A percentile compares a stretch with the other conserved stretches of the same genome.
These are phyloP conservation scores for Himalopsyche kuldschensis DNA, from an alignment of 2,888 invertebrate genomes.

Conservation along the genomic window DNA sequence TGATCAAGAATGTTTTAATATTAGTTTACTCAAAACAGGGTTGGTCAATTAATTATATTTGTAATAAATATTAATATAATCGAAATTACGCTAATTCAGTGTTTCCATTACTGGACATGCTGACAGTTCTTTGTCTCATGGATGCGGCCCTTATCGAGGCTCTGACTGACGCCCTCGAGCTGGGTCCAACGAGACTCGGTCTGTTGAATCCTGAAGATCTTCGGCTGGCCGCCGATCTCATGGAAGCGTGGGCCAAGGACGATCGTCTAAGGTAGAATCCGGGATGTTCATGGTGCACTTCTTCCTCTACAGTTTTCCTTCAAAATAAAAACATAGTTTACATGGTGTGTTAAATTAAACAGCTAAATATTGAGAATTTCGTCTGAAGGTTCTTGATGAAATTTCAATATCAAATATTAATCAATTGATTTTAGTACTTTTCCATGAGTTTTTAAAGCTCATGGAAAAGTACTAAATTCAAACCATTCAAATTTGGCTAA, in stretches of 20 bases:
- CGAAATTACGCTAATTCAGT: background rate
- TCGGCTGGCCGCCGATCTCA: constrained; percentile 33
- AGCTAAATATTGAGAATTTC: no score
- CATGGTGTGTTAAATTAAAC: no score
- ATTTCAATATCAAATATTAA: no score
- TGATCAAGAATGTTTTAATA: background rate
- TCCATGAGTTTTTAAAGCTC: no score
- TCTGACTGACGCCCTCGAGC: constrained; percentile 49
- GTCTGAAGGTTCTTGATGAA: no score
- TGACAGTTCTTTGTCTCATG: constrained; percentile 14
- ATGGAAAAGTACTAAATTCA: no score
- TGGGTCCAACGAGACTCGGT: constrained; percentile 44
- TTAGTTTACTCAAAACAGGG: background rate
- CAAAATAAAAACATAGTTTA: background rate
- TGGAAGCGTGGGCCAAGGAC: constrained; percentile 42
- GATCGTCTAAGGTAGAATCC: constrained; percentile 48
- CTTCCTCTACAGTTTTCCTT: constrained; percentile 18
- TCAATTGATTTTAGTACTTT: no score
- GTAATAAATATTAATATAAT: background rate
- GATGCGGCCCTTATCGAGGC: constrained; percentile 48
- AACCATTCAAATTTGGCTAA: no score
- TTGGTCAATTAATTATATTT: background rate
- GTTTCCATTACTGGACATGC: constrained; percentile 14
- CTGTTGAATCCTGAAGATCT: constrained; percentile 47
- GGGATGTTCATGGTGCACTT: constrained; percentile 44